phyloP scores from a whole-genome alignment of 1,140 invertebrate species.

The Calliphora vicina region DNA sequence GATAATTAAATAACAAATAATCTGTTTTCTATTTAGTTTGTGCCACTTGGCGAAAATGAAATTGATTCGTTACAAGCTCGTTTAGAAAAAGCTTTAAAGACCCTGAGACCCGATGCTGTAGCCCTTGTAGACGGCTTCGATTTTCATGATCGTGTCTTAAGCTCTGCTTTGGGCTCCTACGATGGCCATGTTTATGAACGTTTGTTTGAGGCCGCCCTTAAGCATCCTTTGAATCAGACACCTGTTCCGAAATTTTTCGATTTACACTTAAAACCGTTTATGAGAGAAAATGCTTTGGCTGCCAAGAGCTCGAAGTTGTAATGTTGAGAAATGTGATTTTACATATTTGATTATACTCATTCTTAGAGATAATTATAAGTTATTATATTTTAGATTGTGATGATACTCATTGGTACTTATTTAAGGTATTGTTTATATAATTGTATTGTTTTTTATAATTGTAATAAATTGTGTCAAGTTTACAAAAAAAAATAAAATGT shows the following conservation, averaged over 20 bases:
- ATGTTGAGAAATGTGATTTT: background rate
- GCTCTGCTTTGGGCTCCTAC: conserved; percentile 86
- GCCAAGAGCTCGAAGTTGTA: conserved; percentile 67
- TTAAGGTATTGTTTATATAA: no score
- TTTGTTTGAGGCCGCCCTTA: conserved; percentile 82
- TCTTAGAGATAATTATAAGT: no score
- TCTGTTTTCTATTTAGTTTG: conserved; percentile 15
- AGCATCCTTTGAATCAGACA: conserved; percentile 83
- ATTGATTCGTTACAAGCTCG: conserved; percentile 71
- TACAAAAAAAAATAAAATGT: no score
- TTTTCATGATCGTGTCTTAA: conserved; percentile 77
- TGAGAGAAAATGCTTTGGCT: conserved; percentile 63
- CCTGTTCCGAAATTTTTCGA: conserved; percentile 77
- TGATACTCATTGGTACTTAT: no score
- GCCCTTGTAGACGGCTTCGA: conserved; percentile 90
- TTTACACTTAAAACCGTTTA: conserved; percentile 76
- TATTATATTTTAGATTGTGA: no score
- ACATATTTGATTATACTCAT: no score
- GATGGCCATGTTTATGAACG: conserved; percentile 93
- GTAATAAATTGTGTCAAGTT: no score
- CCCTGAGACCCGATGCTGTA: conserved; percentile 83
- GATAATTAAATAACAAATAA: background rate
- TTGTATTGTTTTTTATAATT: no score
- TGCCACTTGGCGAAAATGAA: conserved; percentile 63
- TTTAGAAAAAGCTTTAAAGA: conserved; percentile 71